Conservation (phyloP, 2,888 invertebrate genomes). For the Callosobruchus maculatus region DNA sequence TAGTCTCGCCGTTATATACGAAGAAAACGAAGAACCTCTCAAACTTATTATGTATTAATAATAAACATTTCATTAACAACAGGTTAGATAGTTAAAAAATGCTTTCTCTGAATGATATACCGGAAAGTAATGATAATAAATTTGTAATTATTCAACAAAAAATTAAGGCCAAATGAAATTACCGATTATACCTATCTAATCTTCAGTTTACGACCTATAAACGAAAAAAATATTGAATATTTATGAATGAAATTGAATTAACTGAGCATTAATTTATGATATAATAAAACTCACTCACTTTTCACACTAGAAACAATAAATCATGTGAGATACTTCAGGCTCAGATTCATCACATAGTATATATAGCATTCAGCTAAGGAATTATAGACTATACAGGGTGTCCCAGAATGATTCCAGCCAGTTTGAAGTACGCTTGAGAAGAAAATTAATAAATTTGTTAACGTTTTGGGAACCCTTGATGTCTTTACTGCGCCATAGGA, state of each 20-base stretch:
- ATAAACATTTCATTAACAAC: not conserved
- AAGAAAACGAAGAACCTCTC: too few relatives aligned
- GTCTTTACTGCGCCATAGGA: too few relatives aligned
- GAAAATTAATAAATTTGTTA: too few relatives aligned
- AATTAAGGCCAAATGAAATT: not conserved
- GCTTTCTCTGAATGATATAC: not conserved
- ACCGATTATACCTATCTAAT: not conserved
- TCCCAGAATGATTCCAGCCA: too few relatives aligned
- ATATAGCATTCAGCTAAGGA: not conserved
- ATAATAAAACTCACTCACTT: not conserved
- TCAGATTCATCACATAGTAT: not conserved
- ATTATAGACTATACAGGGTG: not conserved
- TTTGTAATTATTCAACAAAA: not conserved
- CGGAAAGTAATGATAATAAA: not conserved
- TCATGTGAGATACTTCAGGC: not conserved
- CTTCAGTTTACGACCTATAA: not conserved
- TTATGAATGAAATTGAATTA: not conserved
- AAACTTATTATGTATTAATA: not conserved
- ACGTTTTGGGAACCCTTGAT: too few relatives aligned
- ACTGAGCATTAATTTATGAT: not conserved
- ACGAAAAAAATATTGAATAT: not conserved
- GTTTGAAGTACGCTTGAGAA: too few relatives aligned
- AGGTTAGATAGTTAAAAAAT: not conserved
- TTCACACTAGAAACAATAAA: not conserved
- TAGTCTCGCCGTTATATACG: too few relatives aligned